phyloP scores from a whole-genome alignment of 2,888 invertebrate species.

The Steromphala cineraria region DNA sequence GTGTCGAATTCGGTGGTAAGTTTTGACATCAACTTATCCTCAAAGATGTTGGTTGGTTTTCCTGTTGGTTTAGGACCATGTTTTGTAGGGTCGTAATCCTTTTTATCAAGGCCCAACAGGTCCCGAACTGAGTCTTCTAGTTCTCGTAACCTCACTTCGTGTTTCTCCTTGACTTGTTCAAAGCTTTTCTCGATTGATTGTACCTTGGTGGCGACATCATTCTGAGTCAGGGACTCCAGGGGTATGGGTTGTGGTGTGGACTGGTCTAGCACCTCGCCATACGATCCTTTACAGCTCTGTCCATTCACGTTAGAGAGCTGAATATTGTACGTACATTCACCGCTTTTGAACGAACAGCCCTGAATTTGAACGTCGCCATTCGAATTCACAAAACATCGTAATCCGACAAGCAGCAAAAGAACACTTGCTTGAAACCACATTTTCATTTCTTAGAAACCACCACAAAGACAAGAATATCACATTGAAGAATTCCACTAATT shows the following conservation, averaged over 20 bases:
- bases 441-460: not conserved
- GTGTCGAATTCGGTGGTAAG: constrained; percentile 56
- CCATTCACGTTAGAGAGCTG: constrained; percentile 6
- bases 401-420: not conserved
- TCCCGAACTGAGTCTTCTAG: constrained; percentile 17
- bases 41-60: constrained; percentile 23
- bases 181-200: constrained; percentile 22
- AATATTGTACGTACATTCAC: not conserved
- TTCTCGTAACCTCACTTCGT: constrained; percentile 12
- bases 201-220: not conserved
- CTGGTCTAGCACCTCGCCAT: not conserved
- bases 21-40: constrained; percentile 42
- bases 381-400: not conserved
- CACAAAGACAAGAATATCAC: too few species aligned
- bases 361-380: not conserved
- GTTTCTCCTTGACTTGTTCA: constrained; percentile 25
- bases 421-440: not conserved
- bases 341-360: constrained; percentile 17
- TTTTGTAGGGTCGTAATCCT: not conserved
- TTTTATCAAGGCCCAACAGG: constrained; percentile 12
- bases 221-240: not conserved
- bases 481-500: too few species aligned
- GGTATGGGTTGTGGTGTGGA: not conserved
- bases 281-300: not conserved
- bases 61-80: not conserved